Evolutionary conservation across 2,113 vertebrate species (phyloP).

Genomic region (Brienomyrus longianalis): DNA sequence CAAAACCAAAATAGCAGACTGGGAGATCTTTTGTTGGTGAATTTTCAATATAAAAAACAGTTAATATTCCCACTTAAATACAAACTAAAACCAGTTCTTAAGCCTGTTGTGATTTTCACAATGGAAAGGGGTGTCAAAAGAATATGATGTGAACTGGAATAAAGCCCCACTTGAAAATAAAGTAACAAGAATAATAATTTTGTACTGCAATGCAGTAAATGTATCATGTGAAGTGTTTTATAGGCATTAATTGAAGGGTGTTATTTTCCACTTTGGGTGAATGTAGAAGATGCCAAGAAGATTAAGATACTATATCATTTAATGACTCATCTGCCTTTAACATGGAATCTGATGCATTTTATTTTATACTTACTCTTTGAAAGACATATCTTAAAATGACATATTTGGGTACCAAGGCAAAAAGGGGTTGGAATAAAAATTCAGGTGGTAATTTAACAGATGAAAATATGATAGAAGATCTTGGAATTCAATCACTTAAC

Average conservation of each 20-base stretch:
- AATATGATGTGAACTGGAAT: background rate
- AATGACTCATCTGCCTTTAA: background rate
- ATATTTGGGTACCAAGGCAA: background rate
- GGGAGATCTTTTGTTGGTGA: background rate
- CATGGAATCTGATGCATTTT: background rate
- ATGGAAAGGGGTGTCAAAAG: background rate
- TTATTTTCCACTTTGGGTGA: background rate
- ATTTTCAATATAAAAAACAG: conserved; percentile 8
- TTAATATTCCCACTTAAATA: background rate
- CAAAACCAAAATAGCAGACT: background rate
- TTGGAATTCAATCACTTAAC: background rate
- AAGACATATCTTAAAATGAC: background rate
- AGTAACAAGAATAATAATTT: background rate
- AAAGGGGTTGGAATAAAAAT: background rate
- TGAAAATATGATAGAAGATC: background rate
- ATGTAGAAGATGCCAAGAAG: background rate
- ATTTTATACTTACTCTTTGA: background rate
- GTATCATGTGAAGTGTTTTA: conserved; percentile 1
- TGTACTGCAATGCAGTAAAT: background rate
- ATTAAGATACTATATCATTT: conserved; percentile 1
- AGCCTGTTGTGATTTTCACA: background rate
- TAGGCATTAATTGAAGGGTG: background rate
- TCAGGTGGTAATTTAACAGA: background rate
- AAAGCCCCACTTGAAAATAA: background rate
- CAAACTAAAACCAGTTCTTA: background rate